Base-by-base conservation (phyloP, 2,888 invertebrate species). In the Morpho deidamia region DNA sequence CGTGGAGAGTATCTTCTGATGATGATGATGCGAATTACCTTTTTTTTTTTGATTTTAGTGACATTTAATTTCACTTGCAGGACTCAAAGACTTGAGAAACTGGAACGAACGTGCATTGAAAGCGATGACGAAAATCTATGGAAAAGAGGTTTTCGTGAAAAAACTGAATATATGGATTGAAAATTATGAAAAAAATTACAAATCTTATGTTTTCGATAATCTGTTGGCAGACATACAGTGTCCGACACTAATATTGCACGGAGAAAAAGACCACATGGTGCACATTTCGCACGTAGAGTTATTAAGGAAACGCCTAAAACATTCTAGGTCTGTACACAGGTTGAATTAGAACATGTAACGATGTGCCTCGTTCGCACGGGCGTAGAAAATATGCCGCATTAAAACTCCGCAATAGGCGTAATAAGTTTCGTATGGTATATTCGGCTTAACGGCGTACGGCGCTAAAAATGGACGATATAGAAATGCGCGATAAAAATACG, bases 71-170 rank as follows among this genome's bases (percentile, higher is more conserved):
- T 37, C 10, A 10, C 2, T 60, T 39, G 44, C 61, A 92, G 92
- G 76, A 61, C 91, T 93, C 39, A 78, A 91, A 44, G 92, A 95
- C 72, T 83, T 95, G 2, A 90, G 90, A 51, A 91, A 91, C 44
- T 96, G 95, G 95, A 95, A 94, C 7, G 90, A 91, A 10, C 89
- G 88, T 63, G 95, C 95, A 94, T 90, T 91, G 56, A 87, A 91
- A 8, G 93, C 94, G 0, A 83, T 94, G 75, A 81, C 93, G 35
- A 83, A 91, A 35, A 61, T 94, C 2, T 96, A 96, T 68, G 95
- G 95, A 0, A 90, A 91, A 59, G 89, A 93, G 51, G 9, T 5
- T 11, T 34, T 45, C 45, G 12, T 37, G 11, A 11, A 14, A n/a
- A 45, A 11, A 11, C 35, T 45, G 93, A 83, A 81, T 3, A 82